Conservation (phyloP, 1,140 invertebrate genomes). For the Camponotus vicinus region DNA sequence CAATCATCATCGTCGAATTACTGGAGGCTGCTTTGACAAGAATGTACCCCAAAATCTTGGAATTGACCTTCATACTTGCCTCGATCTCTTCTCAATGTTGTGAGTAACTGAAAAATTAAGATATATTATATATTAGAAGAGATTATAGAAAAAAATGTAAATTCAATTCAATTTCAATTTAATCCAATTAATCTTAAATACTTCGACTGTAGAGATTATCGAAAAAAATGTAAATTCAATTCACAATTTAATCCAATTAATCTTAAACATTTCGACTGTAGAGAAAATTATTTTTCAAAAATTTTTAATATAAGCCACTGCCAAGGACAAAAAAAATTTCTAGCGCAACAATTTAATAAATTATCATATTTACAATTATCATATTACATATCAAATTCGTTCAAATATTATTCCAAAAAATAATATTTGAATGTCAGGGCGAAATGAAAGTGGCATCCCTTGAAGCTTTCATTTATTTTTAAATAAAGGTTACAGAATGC, state of each 20-base stretch:
- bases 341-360: neutral
- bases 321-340: neutral
- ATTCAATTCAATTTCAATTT: neutral
- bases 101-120: slow-evolving; percentile 52
- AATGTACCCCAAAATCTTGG: slow-evolving; percentile 69
- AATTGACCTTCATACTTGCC: slow-evolving; percentile 68
- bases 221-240: neutral
- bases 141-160: neutral
- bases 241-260: neutral
- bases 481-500: slow-evolving; percentile 76
- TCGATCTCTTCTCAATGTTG: slow-evolving; percentile 72
- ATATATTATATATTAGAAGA: neutral
- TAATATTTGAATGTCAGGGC: neutral
- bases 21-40: slow-evolving; percentile 53
- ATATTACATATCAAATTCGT: slow-evolving; percentile 42
- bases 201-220: neutral
- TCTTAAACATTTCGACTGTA: no score
- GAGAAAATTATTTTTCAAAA: neutral
- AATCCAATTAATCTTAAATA: slow-evolving; percentile 19
- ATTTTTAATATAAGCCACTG: neutral
- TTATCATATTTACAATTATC: neutral
- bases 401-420: slow-evolving; percentile 44
- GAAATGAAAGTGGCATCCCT: neutral
- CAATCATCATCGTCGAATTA: slow-evolving; percentile 68
- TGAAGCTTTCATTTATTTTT: neutral